Evolutionary conservation across 2,888 invertebrate genomes (phyloP), one percentile per base, ranked within the genome.

Genomic region (Acrobasis consociella): DNA sequence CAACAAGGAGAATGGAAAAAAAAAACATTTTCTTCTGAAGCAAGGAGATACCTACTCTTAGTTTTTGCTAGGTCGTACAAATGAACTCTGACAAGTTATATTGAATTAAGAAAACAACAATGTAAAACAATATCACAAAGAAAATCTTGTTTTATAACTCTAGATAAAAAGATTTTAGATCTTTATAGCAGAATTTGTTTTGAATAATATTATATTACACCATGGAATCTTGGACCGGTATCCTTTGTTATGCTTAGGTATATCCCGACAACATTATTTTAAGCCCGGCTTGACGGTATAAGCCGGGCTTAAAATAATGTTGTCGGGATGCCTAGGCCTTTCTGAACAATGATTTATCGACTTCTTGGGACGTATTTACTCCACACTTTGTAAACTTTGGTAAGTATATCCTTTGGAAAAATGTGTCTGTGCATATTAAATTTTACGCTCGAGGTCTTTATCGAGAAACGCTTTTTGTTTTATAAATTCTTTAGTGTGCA

Each of bases 301-400:
- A n/a, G n/a, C n/a, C n/a, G n/a, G n/a, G n/a, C n/a, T n/a, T n/a
- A n/a, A n/a, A n/a, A n/a, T n/a, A n/a, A n/a, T n/a, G n/a, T n/a
- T n/a, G n/a, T n/a, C n/a, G n/a, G n/a, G n/a, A n/a, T n/a, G n/a
- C 77, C 78, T 72, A 71, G 81, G 79, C 80, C 75, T 78, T 81
- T 73, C 69, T 76, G 72, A 81, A 83, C 78, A 79, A 87, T 89
- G 87, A 88, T 87, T 86, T 87, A 88, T 87, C 73, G 85, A 80
- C 75, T 80, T 73, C 77, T 72, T 69, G 78, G 80, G 81, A 80
- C 76, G 75, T 80, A 83, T 84, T 82, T 79, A 79, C 82, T 78
- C 73, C 75, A 70, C 73, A 75, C 73, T 76, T 75, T 76, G 70
- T 67, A 76, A 78, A 80, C 65, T 80, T 74, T 62, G 72, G 22